These are phyloP conservation scores for Rhinogobius similis DNA, from an alignment of 2,113 vertebrate genomes.

Conservation along the genomic window DNA sequence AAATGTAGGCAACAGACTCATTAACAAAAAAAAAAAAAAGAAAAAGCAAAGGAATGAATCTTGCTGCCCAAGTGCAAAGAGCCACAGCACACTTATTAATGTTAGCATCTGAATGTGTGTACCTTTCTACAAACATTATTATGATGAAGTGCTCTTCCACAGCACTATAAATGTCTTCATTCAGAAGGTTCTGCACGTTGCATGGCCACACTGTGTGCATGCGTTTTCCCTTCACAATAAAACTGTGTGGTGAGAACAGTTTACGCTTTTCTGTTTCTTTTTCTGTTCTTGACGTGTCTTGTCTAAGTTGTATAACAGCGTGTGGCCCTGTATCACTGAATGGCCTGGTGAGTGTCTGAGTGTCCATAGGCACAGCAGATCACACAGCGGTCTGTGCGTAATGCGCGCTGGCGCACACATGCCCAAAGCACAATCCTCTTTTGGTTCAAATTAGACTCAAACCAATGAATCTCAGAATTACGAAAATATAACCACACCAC, in stretches of 20 bases:
- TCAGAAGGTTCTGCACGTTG: not conserved
- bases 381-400: conserved; percentile 44
- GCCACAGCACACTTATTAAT: not conserved
- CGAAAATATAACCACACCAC: not conserved
- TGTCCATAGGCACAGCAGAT: not conserved
- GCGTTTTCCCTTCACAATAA: not conserved
- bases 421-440: conserved; percentile 25
- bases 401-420: conserved; percentile 53
- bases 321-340: not conserved
- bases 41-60: not conserved
- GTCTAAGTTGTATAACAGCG: not conserved
- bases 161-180: not conserved
- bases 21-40: not conserved
- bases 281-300: not conserved
- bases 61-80: not conserved
- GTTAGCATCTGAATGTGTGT: not conserved
- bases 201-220: no score
- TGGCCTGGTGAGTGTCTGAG: conserved; percentile 6
- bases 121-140: not conserved
- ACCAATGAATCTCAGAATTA: not conserved
- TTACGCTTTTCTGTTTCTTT: not conserved
- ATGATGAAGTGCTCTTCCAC: not conserved
- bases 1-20: not conserved
- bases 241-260: not conserved
- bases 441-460: conserved; percentile 1